Evolutionary conservation across 2,113 vertebrate genomes (phyloP).

Genomic region (Platysternon megacephalum): DNA sequence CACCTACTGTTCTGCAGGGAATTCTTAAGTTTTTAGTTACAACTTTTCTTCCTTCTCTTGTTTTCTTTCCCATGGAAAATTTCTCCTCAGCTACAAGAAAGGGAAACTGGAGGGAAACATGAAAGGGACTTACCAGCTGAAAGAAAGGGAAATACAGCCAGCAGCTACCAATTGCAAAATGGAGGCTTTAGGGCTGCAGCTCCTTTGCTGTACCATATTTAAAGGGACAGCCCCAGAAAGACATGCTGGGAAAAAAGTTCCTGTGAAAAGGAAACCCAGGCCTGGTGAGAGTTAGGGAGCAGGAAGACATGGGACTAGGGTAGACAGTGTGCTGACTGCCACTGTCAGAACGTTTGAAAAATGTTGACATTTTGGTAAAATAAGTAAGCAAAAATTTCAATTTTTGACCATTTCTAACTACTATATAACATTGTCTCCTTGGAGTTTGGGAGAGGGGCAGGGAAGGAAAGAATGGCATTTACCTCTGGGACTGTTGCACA

Average conservation of each 20-base stretch:
- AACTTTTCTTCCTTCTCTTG: not conserved
- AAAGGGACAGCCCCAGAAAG: not conserved
- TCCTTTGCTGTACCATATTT: not conserved
- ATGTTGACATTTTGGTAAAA: not conserved
- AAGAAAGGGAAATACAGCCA: not conserved
- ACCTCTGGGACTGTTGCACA: not conserved
- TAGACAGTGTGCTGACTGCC: not conserved
- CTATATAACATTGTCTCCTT: not conserved
- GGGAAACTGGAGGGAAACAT: not conserved
- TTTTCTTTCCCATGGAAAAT: not conserved
- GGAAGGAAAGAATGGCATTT: not conserved
- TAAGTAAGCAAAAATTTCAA: not conserved
- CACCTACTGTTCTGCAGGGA: not conserved
- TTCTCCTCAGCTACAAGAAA: not conserved
- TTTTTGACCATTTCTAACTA: not conserved
- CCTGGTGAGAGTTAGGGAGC: not conserved
- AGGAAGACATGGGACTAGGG: conserved; percentile 4
- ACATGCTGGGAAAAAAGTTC: not conserved
- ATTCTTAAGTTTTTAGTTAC: not conserved
- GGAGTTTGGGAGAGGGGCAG: not conserved
- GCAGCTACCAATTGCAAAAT: not conserved
- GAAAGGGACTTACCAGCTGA: not conserved
- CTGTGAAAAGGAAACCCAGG: not conserved
- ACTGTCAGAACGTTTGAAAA: not conserved
- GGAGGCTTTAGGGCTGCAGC: not conserved